Percentiles rank a stretch among this genome's conserved stretches.
Conservation (phyloP, 2,113 vertebrate species). For the Tor tambroides region DNA sequence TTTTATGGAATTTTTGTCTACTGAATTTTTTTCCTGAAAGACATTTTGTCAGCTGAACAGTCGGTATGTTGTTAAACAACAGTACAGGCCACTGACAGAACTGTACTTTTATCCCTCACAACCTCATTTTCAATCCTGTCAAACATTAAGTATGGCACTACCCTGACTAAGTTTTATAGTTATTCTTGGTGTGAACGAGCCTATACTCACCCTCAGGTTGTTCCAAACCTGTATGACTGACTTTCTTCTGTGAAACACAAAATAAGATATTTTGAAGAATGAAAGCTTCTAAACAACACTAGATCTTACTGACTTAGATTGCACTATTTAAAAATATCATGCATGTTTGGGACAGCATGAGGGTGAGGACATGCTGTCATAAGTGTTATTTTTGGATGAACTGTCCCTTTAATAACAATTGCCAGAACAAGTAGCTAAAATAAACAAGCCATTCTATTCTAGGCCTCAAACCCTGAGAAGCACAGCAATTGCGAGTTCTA, state of each 20-base stretch:
- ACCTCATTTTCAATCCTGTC: no score
- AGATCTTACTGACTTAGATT: background rate
- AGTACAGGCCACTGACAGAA: no score
- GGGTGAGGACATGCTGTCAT: no score
- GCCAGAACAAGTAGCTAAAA: background rate
- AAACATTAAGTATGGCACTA: no score
- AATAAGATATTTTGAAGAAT: background rate
- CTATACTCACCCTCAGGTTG: background rate
- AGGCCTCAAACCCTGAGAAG: background rate
- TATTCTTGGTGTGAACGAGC: background rate
- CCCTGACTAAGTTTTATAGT: no score
- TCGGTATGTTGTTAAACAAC: no score
- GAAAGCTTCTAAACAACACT: background rate
- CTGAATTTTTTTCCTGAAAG: no score
- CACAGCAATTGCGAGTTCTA: background rate
- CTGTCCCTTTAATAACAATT: background rate
- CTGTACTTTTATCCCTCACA: no score
- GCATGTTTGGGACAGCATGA: no score
- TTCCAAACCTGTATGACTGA: background rate
- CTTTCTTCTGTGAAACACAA: background rate
- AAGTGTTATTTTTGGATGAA: background rate
- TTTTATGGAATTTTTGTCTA: no score
- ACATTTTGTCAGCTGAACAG: no score
- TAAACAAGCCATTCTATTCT: background rate
- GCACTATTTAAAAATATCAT: no score